Conservation (phyloP, 2,888 invertebrate species). For the Oscheius sp. region DNA sequence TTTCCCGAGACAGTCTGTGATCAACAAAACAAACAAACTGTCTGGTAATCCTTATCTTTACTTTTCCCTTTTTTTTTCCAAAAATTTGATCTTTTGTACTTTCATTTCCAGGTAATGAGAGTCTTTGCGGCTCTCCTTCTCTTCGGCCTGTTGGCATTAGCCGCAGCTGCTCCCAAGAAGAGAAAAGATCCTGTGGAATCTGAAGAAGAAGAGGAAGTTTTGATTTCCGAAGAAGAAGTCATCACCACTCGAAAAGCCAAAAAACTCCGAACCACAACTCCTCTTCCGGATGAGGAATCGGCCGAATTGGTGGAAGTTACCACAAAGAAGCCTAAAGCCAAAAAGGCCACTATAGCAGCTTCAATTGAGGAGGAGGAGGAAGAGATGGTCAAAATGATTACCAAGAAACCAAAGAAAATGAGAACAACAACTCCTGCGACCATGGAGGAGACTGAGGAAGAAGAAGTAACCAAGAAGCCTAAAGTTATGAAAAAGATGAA, state of each 20-base stretch:
- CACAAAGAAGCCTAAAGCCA: background rate
- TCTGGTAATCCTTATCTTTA: background rate
- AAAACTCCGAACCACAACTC: background rate
- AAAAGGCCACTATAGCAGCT: background rate
- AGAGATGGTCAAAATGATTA: background rate
- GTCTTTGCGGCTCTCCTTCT: conserved; percentile 7
- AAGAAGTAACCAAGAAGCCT: background rate
- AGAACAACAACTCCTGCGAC: background rate
- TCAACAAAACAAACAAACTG: background rate
- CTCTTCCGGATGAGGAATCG: background rate
- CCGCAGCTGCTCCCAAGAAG: background rate
- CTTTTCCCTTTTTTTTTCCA: background rate
- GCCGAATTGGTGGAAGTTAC: background rate
- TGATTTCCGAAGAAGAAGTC: background rate
- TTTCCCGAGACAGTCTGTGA: background rate
- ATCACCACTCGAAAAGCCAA: background rate
- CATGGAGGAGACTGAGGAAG: conserved; percentile 1
- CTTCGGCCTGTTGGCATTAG: background rate
- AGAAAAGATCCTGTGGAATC: background rate
- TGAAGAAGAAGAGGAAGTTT: background rate
- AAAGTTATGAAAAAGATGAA: background rate
- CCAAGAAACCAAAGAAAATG: background rate
- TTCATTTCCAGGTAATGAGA: conserved; percentile 13
- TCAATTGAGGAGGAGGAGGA: background rate
- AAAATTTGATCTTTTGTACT: background rate